Evolutionary conservation across 2,113 vertebrate genomes (phyloP), one percentile per base, ranked within the genome.

Genomic region (Atrichornis clamosus): DNA sequence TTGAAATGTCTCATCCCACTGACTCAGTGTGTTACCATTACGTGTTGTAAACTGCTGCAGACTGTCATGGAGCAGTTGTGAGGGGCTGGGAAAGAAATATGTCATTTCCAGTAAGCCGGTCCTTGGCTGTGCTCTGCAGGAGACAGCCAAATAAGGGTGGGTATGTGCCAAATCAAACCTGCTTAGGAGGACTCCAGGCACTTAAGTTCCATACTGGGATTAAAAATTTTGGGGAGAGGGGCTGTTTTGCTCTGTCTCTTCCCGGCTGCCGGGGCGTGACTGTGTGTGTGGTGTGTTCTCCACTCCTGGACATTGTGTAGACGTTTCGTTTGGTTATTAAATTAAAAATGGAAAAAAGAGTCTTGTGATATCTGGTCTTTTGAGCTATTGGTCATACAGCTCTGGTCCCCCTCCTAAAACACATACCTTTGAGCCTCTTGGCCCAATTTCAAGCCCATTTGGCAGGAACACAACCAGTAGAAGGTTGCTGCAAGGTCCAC

Each of bases 1-100:
- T 77, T 28, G 47, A 88, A 91, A 77, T 50, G 81, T 12, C 84
- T 96, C 93, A 79, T 88, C 81, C 30, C 53, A 58, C 87, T 97
- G 95, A 95, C 53, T 96, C 93, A 96, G 59, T 85, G 50, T 77
- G 59, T 91, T 94, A 79, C 79, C 63, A 77, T 70, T 44, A 26
- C 52, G 9, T 59, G 72, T 33, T 72, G 49, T 93, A 96, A 97
- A 93, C 89, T 73, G 93, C 65, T 75, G 69, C 69, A 84, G 72
- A 62, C 53, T 72, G 87, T 84, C 74, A 68, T 60, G 42, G 67
- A 91, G 82, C 70, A 65, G 59, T 70, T 35, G 6, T 73, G 89
- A 96, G 77, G 87, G 75, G 62, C 81, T 50, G n/a, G 58, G 53
- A 76, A 76, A 58, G 60, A 90, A 80, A 80, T 28, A 86, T 55